Conservation (phyloP, 2,113 vertebrate genomes). For the Hemiscyllium ocellatum region DNA sequence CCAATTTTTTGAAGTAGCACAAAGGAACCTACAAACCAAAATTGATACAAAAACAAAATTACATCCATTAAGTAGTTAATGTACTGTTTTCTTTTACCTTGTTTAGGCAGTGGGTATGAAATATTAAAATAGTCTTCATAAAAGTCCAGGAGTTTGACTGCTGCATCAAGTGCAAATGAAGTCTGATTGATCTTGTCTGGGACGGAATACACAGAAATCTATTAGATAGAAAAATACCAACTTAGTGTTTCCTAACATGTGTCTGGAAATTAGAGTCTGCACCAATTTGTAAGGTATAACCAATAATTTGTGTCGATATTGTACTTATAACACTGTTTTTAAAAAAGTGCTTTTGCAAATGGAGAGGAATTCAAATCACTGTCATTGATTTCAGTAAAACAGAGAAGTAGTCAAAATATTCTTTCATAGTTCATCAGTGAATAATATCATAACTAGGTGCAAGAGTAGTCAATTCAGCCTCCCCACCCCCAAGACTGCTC, state of each 20-base stretch:
- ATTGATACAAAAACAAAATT: neutral
- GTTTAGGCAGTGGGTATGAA: conserved; percentile 83
- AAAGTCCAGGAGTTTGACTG: conserved; percentile 79
- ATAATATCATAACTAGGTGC: too few relatives aligned
- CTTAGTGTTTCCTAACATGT: neutral
- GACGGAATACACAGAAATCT: conserved; percentile 76
- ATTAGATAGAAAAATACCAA: conserved; percentile 20
- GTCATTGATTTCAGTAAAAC: neutral
- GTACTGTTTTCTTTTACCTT: conserved; percentile 51
- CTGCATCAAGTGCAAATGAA: conserved; percentile 68
- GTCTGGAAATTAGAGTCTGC: neutral
- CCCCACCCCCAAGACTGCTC: too few relatives aligned
- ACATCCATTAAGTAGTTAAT: neutral
- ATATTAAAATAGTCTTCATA: conserved; percentile 83
- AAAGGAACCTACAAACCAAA: neutral
- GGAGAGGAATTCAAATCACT: neutral
- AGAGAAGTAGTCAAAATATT: neutral
- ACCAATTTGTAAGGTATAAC: too few relatives aligned
- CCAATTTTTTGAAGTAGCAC: neutral
- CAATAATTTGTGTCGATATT: neutral
- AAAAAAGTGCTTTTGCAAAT: neutral
- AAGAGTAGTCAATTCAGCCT: too few relatives aligned
- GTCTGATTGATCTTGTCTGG: conserved; percentile 79
- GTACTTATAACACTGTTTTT: neutral
- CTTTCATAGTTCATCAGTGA: neutral